These are phyloP conservation scores for Teleiodes luculella DNA, from an alignment of 2,888 invertebrate species.

Conservation along the genomic window DNA sequence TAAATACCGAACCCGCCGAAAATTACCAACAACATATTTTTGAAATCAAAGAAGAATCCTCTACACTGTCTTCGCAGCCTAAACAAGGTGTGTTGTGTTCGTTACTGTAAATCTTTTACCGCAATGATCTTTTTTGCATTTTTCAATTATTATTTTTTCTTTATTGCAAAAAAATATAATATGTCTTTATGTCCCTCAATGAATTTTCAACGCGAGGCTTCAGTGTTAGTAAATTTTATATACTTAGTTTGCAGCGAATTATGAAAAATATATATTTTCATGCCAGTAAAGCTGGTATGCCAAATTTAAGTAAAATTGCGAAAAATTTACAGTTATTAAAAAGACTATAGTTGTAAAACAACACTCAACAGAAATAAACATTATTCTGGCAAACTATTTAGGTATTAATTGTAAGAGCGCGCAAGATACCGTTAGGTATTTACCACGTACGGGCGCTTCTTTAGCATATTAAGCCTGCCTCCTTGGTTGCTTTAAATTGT, in stretches of 20 bases:
- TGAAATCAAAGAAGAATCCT: slow-evolving; percentile 79
- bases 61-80: slow-evolving; percentile 56
- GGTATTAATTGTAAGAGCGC: slow-evolving; percentile 24
- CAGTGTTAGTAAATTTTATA: no score
- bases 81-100: slow-evolving; percentile 52
- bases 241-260: no score
- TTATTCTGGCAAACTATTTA: not conserved
- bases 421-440: slow-evolving; percentile 33
- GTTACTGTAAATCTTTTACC: not conserved
- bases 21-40: slow-evolving; percentile 91
- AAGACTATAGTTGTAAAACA: not conserved
- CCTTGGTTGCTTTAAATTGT: no score
- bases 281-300: no score
- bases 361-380: no score
- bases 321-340: no score
- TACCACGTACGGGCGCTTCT: slow-evolving; percentile 17
- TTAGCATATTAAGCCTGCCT: not conserved
- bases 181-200: no score
- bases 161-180: no score
- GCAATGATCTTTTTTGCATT: not conserved
- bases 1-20: slow-evolving; percentile 85
- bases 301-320: no score
- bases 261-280: no score
- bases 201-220: no score
- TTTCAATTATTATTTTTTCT: not conserved